A percentile compares a stretch with the other conserved stretches of the same genome.
These are phyloP conservation scores for Parapsyche elsis DNA, from an alignment of 1,140 invertebrate species.

Conservation along the genomic window DNA sequence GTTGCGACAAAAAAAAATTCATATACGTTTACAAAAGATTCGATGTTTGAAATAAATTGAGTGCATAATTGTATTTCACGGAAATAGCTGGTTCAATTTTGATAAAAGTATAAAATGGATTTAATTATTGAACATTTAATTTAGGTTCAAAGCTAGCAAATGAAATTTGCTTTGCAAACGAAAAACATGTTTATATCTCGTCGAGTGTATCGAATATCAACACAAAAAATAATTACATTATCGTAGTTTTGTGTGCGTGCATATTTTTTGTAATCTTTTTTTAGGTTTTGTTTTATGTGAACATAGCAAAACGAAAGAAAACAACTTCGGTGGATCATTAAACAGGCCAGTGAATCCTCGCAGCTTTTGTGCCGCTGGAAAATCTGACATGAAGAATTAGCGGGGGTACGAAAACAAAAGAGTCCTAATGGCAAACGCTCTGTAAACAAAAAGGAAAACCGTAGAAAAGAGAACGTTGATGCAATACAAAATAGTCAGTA, in stretches of 20 bases:
- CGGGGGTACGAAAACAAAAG: slow-evolving; percentile 38
- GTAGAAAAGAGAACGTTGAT: slow-evolving; percentile 30
- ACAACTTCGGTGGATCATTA: slow-evolving; percentile 40
- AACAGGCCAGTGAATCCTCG: slow-evolving; percentile 43
- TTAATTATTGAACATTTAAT: too few relatives aligned
- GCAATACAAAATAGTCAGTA: slow-evolving; percentile 36
- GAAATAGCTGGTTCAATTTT: too few relatives aligned
- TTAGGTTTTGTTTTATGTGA: not conserved
- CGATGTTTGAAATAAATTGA: not conserved
- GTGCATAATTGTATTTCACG: too few relatives aligned
- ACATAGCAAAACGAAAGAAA: slow-evolving; percentile 37
- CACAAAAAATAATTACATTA: slow-evolving; percentile 34
- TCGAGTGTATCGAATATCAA: not conserved
- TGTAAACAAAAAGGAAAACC: slow-evolving; percentile 36
- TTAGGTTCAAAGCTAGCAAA: too few relatives aligned
- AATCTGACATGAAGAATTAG: slow-evolving; percentile 47
- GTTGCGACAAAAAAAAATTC: slow-evolving; percentile 7
- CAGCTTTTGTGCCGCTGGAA: slow-evolving; percentile 43
- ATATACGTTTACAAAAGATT: not conserved
- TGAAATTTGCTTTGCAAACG: too few relatives aligned
- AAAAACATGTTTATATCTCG: not conserved
- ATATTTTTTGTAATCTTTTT: not conserved
- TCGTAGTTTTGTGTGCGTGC: slow-evolving; percentile 10
- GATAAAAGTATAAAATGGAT: too few relatives aligned
- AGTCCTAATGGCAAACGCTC: slow-evolving; percentile 42